Evolutionary conservation across 2,888 invertebrate species (phyloP).

Genomic region (Exocentrus adspersus): DNA sequence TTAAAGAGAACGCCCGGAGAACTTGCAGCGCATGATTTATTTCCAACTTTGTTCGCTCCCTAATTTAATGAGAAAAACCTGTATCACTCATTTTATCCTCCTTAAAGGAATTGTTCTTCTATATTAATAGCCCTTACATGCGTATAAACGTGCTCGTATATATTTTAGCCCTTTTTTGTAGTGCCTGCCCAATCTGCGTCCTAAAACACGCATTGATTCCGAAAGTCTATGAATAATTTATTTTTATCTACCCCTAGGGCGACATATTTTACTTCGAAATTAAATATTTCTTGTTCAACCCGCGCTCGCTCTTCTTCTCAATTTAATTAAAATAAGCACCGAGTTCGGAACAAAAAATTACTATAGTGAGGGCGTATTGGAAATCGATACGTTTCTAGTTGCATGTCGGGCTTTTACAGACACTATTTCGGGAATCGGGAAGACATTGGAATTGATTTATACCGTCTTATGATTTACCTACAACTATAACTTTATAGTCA

Average conservation of each 20-base stretch:
- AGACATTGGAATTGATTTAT: conserved; percentile 44
- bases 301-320: background rate
- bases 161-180: background rate
- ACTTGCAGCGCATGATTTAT: background rate
- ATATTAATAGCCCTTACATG: background rate
- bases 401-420: conserved; percentile 1
- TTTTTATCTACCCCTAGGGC: background rate
- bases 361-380: conserved; percentile 6
- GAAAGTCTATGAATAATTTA: conserved; percentile 15
- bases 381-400: conserved; percentile 13
- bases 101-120: too few relatives aligned
- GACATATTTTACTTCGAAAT: background rate
- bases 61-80: background rate
- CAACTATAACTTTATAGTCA: too few relatives aligned
- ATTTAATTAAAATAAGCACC: conserved; percentile 11
- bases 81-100: background rate
- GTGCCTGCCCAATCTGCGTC: background rate
- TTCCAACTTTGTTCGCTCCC: background rate
- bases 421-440: conserved; percentile 31
- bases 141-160: background rate
- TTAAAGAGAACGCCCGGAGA: background rate
- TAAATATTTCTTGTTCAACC: background rate
- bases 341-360: background rate
- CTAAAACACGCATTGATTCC: conserved; percentile 4
- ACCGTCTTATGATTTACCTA: conserved; percentile 41